Evolutionary conservation across 2,888 invertebrate species (phyloP).

Genomic region (Epiperipatus broadwayi): DNA sequence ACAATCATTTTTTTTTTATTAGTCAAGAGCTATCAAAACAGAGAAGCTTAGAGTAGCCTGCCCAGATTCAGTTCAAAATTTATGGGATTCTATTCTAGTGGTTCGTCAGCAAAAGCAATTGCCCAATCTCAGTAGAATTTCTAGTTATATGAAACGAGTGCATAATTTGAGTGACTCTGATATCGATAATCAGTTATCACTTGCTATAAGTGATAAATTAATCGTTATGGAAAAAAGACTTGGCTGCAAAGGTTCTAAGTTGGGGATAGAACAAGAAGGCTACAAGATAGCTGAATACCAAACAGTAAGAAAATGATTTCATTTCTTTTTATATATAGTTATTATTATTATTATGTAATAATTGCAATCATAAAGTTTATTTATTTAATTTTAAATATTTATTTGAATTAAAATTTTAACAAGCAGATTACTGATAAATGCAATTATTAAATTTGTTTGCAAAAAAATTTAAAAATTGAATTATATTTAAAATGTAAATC

Average conservation of each 20-base stretch:
- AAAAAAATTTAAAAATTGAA: no score
- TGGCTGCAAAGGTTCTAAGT: constrained; percentile 34
- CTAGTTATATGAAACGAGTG: constrained; percentile 35
- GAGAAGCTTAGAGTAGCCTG: no score
- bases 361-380: no score
- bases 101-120: constrained; percentile 38
- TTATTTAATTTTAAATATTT: no score
- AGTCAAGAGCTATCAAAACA: no score
- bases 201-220: constrained; percentile 33
- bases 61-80: constrained; percentile 31
- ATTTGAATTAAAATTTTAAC: no score
- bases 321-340: no score
- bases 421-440: no score
- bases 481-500: no score
- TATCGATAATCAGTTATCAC: constrained; percentile 24
- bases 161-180: constrained; percentile 33
- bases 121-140: constrained; percentile 37
- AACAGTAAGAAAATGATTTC: constrained; percentile 20
- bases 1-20: no score
- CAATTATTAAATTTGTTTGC: no score
- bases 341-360: no score
- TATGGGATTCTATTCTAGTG: constrained; percentile 39
- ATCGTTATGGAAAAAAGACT: constrained; percentile 33
- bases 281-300: constrained; percentile 34
- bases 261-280: constrained; percentile 38